phyloP scores from a whole-genome alignment of 2,888 invertebrate species.

The Esperia sulphurella region DNA sequence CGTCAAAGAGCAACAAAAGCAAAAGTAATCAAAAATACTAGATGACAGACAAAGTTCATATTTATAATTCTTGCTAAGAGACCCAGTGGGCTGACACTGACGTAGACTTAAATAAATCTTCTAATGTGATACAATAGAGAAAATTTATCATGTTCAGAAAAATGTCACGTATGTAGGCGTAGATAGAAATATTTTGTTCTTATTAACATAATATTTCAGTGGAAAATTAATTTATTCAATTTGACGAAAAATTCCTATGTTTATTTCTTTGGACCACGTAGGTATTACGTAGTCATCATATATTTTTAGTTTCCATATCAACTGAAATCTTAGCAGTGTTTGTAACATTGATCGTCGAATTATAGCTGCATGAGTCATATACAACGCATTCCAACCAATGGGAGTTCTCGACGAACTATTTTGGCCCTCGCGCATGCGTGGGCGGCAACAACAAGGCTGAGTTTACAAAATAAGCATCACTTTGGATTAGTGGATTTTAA shows the following conservation, averaged over 20 bases:
- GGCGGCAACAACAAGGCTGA: slow-evolving; percentile 68
- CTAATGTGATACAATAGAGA: too few species aligned
- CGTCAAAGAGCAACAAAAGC: too few species aligned
- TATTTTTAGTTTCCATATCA: slow-evolving; percentile 41
- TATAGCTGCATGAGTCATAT: slow-evolving; percentile 58
- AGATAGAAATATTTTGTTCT: not conserved
- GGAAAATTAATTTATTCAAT: slow-evolving; percentile 1
- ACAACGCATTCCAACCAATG: slow-evolving; percentile 15
- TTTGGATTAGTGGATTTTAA: slow-evolving; percentile 50
- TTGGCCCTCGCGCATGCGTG: slow-evolving; percentile 52
- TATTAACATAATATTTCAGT: not conserved
- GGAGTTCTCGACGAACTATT: slow-evolving; percentile 37
- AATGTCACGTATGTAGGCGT: too few species aligned
- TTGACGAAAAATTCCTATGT: slow-evolving; percentile 17
- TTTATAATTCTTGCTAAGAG: too few species aligned
- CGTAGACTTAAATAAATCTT: too few species aligned
- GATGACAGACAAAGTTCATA: too few species aligned
- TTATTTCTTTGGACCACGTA: slow-evolving; percentile 25
- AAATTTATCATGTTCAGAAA: too few species aligned
- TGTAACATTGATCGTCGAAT: slow-evolving; percentile 63
- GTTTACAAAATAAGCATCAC: slow-evolving; percentile 56
- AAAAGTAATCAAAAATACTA: too few species aligned
- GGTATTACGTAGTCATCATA: slow-evolving; percentile 31
- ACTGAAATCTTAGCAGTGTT: slow-evolving; percentile 37
- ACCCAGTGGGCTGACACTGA: too few species aligned